A percentile compares a stretch with the other conserved stretches of the same genome.
phyloP scores from a whole-genome alignment of 2,797 vertebrate species.

The Lagodon rhomboides region DNA sequence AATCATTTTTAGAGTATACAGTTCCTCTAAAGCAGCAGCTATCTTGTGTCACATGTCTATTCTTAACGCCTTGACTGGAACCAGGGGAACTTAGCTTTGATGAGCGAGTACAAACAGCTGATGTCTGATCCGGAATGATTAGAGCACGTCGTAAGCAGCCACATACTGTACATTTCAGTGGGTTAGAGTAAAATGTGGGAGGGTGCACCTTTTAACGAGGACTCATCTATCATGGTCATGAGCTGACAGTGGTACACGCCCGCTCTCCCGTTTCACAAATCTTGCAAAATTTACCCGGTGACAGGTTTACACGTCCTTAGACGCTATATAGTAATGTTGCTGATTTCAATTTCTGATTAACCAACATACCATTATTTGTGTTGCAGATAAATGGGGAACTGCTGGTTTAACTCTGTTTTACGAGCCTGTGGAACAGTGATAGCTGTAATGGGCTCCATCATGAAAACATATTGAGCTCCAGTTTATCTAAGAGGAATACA shows the following conservation, averaged over 20 bases:
- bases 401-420: slow-evolving; percentile 26
- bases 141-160: not conserved
- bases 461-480: slow-evolving; percentile 42
- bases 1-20: not conserved
- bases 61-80: slow-evolving; percentile 17
- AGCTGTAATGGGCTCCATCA: slow-evolving; percentile 6
- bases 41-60: not conserved
- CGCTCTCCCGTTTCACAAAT: slow-evolving; percentile 28
- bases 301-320: slow-evolving; percentile 36
- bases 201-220: slow-evolving; percentile 24
- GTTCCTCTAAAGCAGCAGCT: not conserved
- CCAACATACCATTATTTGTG: slow-evolving; percentile 21
- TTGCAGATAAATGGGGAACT: slow-evolving; percentile 17
- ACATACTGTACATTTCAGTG: slow-evolving; percentile 6
- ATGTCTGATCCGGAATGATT: slow-evolving; percentile 23
- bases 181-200: slow-evolving; percentile 24
- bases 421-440: slow-evolving; percentile 35
- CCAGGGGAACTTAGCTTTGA: not conserved
- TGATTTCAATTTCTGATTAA: slow-evolving; percentile 55
- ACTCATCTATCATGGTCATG: slow-evolving; percentile 50
- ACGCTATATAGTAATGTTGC: slow-evolving; percentile 8
- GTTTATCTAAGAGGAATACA: slow-evolving; percentile 36
- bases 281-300: slow-evolving; percentile 8
- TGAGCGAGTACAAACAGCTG: slow-evolving; percentile 2
- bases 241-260: slow-evolving; percentile 25